Evolutionary conservation across 2,113 vertebrate genomes (phyloP).

Genomic region (Anoplopoma fimbria): DNA sequence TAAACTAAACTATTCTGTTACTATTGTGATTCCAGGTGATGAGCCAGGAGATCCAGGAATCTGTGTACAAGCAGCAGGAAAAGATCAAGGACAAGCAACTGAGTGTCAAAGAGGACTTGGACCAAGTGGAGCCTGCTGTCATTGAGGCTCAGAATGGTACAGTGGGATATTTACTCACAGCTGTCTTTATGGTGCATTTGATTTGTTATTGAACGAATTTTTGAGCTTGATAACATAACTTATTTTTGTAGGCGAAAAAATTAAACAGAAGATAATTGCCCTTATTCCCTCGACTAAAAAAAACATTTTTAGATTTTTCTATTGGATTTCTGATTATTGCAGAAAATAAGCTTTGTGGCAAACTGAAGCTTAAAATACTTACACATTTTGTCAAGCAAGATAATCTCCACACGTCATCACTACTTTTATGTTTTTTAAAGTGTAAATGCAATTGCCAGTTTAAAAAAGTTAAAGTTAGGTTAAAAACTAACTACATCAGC

Average conservation of each 20-base stretch:
- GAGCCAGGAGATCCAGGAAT: slow-evolving; percentile 99
- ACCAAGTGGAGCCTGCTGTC: slow-evolving; percentile 98
- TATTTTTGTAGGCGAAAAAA: background rate
- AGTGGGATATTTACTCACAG: slow-evolving; percentile 24
- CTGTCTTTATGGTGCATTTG: background rate
- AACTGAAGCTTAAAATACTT: too few species aligned
- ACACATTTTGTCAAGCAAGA: too few species aligned
- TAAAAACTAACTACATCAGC: background rate
- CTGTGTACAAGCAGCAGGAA: slow-evolving; percentile 97
- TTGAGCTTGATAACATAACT: too few species aligned
- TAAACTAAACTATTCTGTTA: background rate
- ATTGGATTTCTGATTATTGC: too few species aligned
- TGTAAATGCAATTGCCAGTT: too few species aligned
- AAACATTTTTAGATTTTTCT: too few species aligned
- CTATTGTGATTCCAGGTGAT: slow-evolving; percentile 88
- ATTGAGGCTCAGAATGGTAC: slow-evolving; percentile 98
- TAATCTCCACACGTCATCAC: too few species aligned
- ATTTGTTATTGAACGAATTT: too few species aligned
- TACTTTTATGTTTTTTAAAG: too few species aligned
- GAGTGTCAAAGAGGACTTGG: slow-evolving; percentile 94
- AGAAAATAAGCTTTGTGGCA: too few species aligned
- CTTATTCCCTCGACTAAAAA: background rate
- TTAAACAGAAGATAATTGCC: background rate
- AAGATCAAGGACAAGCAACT: slow-evolving; percentile 97
- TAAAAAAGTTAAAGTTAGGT: background rate